Evolutionary conservation across 2,113 vertebrate species (phyloP), one percentile per base, ranked within the genome.

Genomic region (Neotoma lepida): DNA sequence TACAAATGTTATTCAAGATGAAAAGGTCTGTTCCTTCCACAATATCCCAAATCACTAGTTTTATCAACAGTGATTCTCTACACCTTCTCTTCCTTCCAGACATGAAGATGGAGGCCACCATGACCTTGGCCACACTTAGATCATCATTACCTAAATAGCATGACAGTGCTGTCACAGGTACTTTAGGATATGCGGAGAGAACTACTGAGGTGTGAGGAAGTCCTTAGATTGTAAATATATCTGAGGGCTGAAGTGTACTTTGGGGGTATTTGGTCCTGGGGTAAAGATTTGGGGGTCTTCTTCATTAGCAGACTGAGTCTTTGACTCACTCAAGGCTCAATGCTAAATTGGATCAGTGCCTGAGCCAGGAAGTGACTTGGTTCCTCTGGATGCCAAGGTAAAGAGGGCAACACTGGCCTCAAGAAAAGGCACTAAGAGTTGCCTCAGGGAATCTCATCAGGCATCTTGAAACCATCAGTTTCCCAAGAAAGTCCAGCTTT

Each of bases 401-500:
- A 44, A 41, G 64, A 71, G 49, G 85, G 63, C 5, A 26, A 30
- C 24, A 6, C 71, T 41, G 9, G 30, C 49, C 17, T 93, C 18
- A 17, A 56, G 51, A 35, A 66, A 49, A 49, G 1, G 26, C 84
- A 26, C 4, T 39, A 81, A 39, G 64, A 76, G 26, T 30, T 56
- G 2, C 68, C 54, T 49, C n/a, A 81, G 70, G 18, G 28, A 81
- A 95, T 82, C 0, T 88, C 64, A 49, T 28, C 28, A 61, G 35
- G 9, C 26, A 41, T 13, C 58, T 80, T 94, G 68, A 86, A 95
- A 92, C 56, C 77, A 96, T 30, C 71, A 91, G 61, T 71, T 54
- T 68, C 39, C 49, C 77, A 68, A 54, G 56, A 82, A 49, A 63
- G 78, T 26, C 14, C 41, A 66, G 71, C 33, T 92, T 87, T 85